A percentile compares a stretch with the other conserved stretches of the same genome.
phyloP scores from a whole-genome alignment of 2,888 invertebrate genomes.

The Caenorhabditis plicata region DNA sequence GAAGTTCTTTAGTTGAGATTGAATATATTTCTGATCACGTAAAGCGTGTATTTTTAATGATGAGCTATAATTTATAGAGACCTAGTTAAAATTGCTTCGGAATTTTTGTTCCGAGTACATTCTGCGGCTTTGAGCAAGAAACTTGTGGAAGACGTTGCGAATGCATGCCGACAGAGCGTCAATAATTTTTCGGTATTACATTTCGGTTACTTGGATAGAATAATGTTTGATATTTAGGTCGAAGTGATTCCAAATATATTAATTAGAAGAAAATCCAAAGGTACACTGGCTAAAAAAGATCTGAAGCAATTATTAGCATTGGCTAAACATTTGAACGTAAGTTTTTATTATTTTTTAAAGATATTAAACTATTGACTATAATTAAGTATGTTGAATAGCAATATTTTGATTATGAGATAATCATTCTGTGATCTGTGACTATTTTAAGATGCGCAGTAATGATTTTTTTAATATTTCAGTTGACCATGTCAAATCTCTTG shows the following conservation, averaged over 20 bases:
- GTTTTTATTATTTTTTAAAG: neutral
- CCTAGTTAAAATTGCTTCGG: slow-evolving; percentile 30
- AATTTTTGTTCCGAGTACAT: slow-evolving; percentile 38
- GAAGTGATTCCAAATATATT: slow-evolving; percentile 30
- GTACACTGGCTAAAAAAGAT: slow-evolving; percentile 27
- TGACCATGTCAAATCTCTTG: too few relatives aligned
- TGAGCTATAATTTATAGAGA: slow-evolving; percentile 36
- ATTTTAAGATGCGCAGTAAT: too few relatives aligned
- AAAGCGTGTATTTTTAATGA: too few relatives aligned
- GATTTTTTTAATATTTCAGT: too few relatives aligned
- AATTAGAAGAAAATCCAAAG: slow-evolving; percentile 12
- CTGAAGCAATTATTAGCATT: slow-evolving; percentile 26
- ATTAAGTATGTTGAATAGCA: too few relatives aligned
- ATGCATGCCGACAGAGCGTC: slow-evolving; percentile 28
- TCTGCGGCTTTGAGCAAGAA: slow-evolving; percentile 14
- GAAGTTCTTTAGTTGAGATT: too few relatives aligned
- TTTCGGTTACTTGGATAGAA: too few relatives aligned
- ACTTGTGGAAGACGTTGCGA: slow-evolving; percentile 25
- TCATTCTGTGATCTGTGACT: too few relatives aligned
- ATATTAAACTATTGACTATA: neutral
- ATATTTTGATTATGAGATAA: too few relatives aligned
- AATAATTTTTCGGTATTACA: too few relatives aligned
- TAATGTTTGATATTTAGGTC: slow-evolving; percentile 23
- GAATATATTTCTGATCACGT: too few relatives aligned
- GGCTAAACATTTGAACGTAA: slow-evolving; percentile 29